phyloP scores from a whole-genome alignment of 2,113 vertebrate species.

The Vireo altiloquus region DNA sequence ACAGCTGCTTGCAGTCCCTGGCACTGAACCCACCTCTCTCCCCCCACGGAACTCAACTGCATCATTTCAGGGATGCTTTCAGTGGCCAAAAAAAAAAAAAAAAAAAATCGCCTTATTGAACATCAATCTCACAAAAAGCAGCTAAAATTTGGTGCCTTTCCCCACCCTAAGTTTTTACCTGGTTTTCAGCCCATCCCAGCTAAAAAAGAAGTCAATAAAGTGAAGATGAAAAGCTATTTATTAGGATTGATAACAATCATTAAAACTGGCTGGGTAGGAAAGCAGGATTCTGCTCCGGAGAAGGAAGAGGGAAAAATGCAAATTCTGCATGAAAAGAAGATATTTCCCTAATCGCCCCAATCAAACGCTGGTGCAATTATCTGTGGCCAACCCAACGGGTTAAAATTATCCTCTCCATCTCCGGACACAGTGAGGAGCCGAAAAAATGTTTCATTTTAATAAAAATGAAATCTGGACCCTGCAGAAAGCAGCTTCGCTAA shows the following conservation, averaged over 20 bases:
- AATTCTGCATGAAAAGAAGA: slow-evolving; percentile 71
- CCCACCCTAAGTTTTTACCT: not conserved
- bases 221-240: slow-evolving; percentile 71
- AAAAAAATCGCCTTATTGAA: not conserved
- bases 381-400: slow-evolving; percentile 77
- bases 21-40: not conserved
- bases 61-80: not conserved
- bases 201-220: slow-evolving; percentile 70
- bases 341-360: slow-evolving; percentile 81
- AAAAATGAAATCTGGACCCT: slow-evolving; percentile 82
- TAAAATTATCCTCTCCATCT: slow-evolving; percentile 78
- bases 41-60: fast-evolving
- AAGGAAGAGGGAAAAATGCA: slow-evolving; percentile 72
- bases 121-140: not conserved
- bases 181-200: slow-evolving; percentile 51
- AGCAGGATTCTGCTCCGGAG: slow-evolving; percentile 62
- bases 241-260: slow-evolving; percentile 76
- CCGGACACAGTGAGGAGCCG: slow-evolving; percentile 75
- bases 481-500: slow-evolving; percentile 78
- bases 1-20: not conserved
- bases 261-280: slow-evolving; percentile 72
- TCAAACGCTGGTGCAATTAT: slow-evolving; percentile 77
- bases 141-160: not conserved
- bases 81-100: not conserved
- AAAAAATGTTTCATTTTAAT: slow-evolving; percentile 80